phyloP scores from a whole-genome alignment of 2,888 invertebrate genomes.

The Bembecia ichneumoniformis region DNA sequence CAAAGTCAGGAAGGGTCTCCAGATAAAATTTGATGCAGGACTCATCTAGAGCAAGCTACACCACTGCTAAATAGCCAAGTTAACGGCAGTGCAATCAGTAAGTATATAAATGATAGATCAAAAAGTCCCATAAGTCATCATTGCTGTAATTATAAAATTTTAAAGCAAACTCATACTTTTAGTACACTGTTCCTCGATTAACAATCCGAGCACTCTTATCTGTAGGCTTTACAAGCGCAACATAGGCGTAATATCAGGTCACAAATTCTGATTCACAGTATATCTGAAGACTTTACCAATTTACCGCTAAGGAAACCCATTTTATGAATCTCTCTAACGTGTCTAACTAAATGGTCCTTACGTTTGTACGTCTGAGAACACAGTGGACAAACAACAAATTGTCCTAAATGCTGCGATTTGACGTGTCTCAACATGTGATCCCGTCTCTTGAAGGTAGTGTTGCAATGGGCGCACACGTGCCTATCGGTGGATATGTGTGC shows the following conservation, averaged over 20 bases:
- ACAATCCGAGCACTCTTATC: background rate
- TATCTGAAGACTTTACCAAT: background rate
- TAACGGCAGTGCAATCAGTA: no score
- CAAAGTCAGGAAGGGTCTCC: no score
- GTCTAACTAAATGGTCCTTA: constrained; percentile 38
- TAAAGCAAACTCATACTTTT: no score
- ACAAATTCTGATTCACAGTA: background rate
- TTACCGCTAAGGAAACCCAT: constrained; percentile 9
- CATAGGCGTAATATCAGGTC: no score
- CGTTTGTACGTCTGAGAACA: constrained; percentile 36
- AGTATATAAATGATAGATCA: no score
- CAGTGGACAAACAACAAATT: constrained; percentile 27
- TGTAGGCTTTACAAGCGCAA: background rate
- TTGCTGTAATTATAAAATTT: no score
- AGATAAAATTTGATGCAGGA: no score
- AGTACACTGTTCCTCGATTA: background rate
- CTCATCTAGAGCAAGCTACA: no score
- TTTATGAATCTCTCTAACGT: constrained; percentile 41
- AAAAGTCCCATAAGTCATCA: no score
- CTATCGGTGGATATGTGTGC: constrained; percentile 20
- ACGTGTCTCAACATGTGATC: constrained; percentile 46
- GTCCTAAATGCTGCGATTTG: constrained; percentile 34
- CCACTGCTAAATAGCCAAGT: no score
- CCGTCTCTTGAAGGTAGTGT: constrained; percentile 31
- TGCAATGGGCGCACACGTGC: constrained; percentile 30